phyloP scores from a whole-genome alignment of 2,888 invertebrate species.

The Xestia c-nigrum region DNA sequence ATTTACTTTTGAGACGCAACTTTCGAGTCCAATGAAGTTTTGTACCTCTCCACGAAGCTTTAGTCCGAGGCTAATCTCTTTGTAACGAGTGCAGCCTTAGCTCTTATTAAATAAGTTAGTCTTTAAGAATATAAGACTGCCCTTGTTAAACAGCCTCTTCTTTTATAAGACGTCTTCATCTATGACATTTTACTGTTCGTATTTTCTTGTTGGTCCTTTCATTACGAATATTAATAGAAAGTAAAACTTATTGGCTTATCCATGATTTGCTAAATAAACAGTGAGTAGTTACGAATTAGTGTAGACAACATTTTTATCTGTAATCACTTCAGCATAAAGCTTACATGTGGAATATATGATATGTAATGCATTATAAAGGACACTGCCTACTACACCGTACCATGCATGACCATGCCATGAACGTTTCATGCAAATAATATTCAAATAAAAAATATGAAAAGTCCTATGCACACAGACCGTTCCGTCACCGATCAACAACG shows the following conservation, averaged over 20 bases:
- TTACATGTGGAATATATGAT: not conserved
- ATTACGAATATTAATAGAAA: not conserved
- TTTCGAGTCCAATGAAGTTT: constrained; percentile 32
- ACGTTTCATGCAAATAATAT: not conserved
- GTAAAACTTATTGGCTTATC: not conserved
- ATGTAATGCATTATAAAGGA: too few relatives aligned
- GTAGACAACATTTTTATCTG: not conserved
- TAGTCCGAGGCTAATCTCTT: constrained; percentile 19
- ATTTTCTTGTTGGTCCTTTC: not conserved
- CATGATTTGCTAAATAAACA: not conserved
- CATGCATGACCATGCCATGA: not conserved
- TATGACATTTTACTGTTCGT: not conserved
- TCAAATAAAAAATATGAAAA: not conserved
- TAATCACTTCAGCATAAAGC: not conserved
- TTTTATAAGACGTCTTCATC: not conserved
- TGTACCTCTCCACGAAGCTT: constrained; percentile 16
- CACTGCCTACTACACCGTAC: too few relatives aligned
- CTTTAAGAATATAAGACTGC: constrained; percentile 2
- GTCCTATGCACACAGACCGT: too few relatives aligned
- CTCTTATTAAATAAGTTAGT: constrained; percentile 45
- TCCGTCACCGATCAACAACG: too few relatives aligned
- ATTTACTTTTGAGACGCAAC: constrained; percentile 24
- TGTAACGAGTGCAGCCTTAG: constrained; percentile 15
- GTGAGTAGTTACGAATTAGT: not conserved
- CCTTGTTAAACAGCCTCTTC: not conserved